Evolutionary conservation across 2,113 vertebrate genomes (phyloP).

Genomic region (Conger conger): DNA sequence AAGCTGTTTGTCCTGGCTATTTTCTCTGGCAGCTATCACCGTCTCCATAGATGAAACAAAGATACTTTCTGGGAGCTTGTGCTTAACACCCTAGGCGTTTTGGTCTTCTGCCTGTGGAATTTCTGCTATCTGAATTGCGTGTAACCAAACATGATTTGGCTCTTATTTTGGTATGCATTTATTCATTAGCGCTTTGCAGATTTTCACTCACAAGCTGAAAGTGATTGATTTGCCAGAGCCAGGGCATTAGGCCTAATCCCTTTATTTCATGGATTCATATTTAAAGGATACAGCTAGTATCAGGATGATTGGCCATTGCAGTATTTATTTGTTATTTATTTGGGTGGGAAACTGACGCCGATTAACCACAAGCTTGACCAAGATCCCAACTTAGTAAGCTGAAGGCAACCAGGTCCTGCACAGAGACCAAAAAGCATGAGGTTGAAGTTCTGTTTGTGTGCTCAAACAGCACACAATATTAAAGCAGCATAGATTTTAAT

Average conservation of each 20-base stretch:
- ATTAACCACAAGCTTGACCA: not conserved
- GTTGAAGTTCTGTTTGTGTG: not conserved
- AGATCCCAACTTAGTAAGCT: not conserved
- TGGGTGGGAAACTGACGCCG: not conserved
- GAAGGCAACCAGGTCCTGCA: not conserved
- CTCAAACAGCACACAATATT: not conserved
- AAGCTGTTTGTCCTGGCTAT: constrained; percentile 13
- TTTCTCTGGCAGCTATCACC: constrained; percentile 10
- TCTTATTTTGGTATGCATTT: constrained; percentile 46
- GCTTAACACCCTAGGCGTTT: not conserved
- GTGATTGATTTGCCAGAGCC: constrained; percentile 47
- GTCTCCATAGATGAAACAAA: constrained; percentile 1
- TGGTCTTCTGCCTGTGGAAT: constrained; percentile 7
- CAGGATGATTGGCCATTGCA: not conserved
- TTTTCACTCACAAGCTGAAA: constrained; percentile 27
- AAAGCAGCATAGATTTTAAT: not conserved
- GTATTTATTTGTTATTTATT: not conserved
- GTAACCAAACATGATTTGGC: constrained; percentile 35
- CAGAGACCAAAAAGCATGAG: not conserved
- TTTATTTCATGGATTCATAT: constrained; percentile 36
- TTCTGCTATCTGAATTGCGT: not conserved
- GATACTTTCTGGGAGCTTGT: not conserved
- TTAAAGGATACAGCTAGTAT: constrained; percentile 1
- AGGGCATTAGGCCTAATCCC: constrained; percentile 49
- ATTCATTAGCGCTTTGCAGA: constrained; percentile 55